Evolutionary conservation across 1,140 invertebrate species (phyloP), one percentile per base, ranked within the genome.

Genomic region (Sarcophaga bullata): DNA sequence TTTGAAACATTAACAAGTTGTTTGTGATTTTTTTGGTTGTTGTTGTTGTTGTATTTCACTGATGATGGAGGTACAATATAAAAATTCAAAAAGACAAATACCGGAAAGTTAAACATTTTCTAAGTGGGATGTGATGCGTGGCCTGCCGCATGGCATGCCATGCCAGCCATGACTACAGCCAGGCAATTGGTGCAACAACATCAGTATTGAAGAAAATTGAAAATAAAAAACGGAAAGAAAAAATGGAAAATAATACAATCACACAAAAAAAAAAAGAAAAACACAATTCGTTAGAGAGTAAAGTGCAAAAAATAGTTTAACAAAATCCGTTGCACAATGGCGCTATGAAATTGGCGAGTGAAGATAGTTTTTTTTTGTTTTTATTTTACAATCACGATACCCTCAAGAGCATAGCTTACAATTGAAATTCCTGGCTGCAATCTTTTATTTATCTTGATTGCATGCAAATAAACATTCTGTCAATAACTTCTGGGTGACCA

Each of bases 221-320:
- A 37, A 37, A 37, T 2, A 4, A 37, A 37, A 37, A 37, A 37
- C 1, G 25, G 4, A 37, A 4, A 37, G 4, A 37, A 37, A 37
- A 37, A 2, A 37, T 37, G 4, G 25, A 37, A 37, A 37, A 37
- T 37, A 37, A 37, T 37, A 37, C 1, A 37, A 37, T 37, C 25
- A 37, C 25, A 37, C 25, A 58, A 58, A 58, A 54, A 54, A 54
- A 54, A 6, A 75, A 9, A 8, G 37, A 75, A 13, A 8, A 13
- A 50, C 17, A 78, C 75, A 50, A 50, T 48, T n/a, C 37, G n/a
- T 17, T 25, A 78, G 48, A 78, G 75, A 78, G 75, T 78, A 78
- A 78, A 78, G 75, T 78, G 75, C 75, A 78, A 78, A 78, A 78
- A 78, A 50, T 78, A n/a, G 75, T 78, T 50, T 50, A 78, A 78